Conservation (phyloP, 1,140 invertebrate genomes). For the Drosophila persimilis region DNA sequence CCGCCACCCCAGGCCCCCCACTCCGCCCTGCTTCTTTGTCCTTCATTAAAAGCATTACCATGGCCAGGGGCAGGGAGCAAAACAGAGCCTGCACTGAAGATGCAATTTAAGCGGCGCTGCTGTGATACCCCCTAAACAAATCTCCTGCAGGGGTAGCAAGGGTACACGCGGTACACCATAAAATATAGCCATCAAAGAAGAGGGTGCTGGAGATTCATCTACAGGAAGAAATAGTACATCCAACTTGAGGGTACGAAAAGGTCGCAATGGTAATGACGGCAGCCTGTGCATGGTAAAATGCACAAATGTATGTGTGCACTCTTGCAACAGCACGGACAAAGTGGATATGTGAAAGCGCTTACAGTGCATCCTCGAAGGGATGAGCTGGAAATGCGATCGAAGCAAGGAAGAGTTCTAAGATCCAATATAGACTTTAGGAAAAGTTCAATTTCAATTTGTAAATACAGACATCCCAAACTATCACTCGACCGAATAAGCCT, state of each 20-base stretch:
- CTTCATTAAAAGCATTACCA: slow-evolving; percentile 71
- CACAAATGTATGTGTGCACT: neutral
- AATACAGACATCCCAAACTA: too few species aligned
- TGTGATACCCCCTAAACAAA: slow-evolving; percentile 12
- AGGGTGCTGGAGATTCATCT: too few species aligned
- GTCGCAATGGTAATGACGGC: neutral
- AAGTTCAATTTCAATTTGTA: too few species aligned
- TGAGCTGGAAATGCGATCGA: too few species aligned
- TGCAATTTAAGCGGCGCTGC: slow-evolving; percentile 63
- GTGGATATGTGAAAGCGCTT: neutral
- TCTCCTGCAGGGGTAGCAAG: neutral
- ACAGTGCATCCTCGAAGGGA: too few species aligned
- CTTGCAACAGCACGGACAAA: slow-evolving; percentile 9
- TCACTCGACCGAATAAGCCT: too few species aligned
- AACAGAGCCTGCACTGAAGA: slow-evolving; percentile 51
- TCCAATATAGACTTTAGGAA: too few species aligned
- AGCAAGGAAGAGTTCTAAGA: too few species aligned
- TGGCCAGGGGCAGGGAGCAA: slow-evolving; percentile 52
- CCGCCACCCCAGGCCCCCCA: too few species aligned
- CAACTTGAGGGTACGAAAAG: neutral
- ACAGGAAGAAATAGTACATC: too few species aligned
- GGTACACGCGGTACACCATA: neutral
- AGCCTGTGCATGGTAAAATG: neutral
- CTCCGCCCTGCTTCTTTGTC: slow-evolving; percentile 17
- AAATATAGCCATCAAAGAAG: too few species aligned